These are phyloP conservation scores for Cyprinodon brontotheroides DNA, from an alignment of 2,113 vertebrate species.

Conservation along the genomic window DNA sequence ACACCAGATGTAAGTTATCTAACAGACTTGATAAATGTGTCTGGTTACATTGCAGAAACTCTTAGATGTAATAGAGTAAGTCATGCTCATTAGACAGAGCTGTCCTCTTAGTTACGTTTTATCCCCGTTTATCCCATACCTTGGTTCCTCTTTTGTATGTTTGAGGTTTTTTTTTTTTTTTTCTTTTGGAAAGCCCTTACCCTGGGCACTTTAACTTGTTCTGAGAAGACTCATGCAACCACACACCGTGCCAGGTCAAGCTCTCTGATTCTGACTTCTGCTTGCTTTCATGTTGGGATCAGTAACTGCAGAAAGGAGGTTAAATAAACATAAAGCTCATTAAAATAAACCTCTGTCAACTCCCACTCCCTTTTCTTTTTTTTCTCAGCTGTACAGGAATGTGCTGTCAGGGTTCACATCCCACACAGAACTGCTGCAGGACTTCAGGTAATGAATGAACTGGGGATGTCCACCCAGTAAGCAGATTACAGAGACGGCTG, in stretches of 20 bases:
- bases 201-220: constrained; percentile 5
- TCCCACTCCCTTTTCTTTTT: constrained; percentile 52
- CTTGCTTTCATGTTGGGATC: constrained; percentile 30
- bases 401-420: constrained; percentile 39
- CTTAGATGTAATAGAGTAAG: constrained; percentile 46
- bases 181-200: constrained; percentile 5
- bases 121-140: constrained; percentile 7
- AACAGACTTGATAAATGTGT: not conserved
- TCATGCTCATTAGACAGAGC: constrained; percentile 47
- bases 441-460: constrained; percentile 70
- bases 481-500: constrained; percentile 31
- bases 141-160: not conserved
- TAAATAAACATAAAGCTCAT: constrained; percentile 65
- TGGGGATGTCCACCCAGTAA: constrained; percentile 50
- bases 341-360: constrained; percentile 58
- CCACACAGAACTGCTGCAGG: constrained; percentile 36
- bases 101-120: constrained; percentile 26
- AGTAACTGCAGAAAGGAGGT: constrained; percentile 39
- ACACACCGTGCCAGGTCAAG: constrained; percentile 20
- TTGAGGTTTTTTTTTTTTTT: constrained; percentile 1
- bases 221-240: not conserved
- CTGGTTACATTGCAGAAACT: not conserved
- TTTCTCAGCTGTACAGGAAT: constrained; percentile 50
- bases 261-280: constrained; percentile 17
- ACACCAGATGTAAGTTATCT: constrained; percentile 12